Evolutionary conservation across 2,113 vertebrate genomes (phyloP), one percentile per base, ranked within the genome.

Genomic region (Trogon melanurus): DNA sequence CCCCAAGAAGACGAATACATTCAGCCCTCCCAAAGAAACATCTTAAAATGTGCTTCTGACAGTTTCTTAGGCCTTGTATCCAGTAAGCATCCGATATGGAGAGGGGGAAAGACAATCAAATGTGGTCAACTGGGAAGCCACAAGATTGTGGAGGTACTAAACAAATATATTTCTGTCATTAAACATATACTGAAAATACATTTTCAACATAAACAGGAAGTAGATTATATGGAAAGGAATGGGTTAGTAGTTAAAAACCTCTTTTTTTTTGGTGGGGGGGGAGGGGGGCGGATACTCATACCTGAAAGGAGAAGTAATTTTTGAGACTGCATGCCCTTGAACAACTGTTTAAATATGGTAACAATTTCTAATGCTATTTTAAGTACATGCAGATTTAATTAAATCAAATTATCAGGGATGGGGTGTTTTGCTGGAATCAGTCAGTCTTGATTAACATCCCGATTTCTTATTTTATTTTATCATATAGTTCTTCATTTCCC

Each of bases 291-390:
- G 75, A n/a, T 30, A 70, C 44, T 89, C 56, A 87, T 97, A 97
- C 78, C 71, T 97, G 70, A 95, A 97, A 96, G 85, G 53, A 83
- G 32, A 69, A 82, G 67, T 89, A 94, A 80, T 95, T 97, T 96
- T 91, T 74, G 84, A 96, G 89, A 25, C 66, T 75, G 60, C n/a
- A 25, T 80, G 83, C 79, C 85, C 83, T 96, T 92, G 85, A 88
- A 95, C 76, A 94, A 86, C 95, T 95, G 69, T 88, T 91, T 96
- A 94, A 97, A 98, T 96, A 82, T 95, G 95, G 85, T 93, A 96
- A 65, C 89, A 96, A 97, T 97, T 97, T 97, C 86, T 95, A 96
- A 91, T 94, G 95, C 89, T 96, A 95, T 97, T 97, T 95, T 89
- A 91, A 96, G 86, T 91, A 85, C 95, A 96, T 84, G 76, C 60